Conservation (phyloP, 2,113 vertebrate species). For the Neoarius graeffei region DNA sequence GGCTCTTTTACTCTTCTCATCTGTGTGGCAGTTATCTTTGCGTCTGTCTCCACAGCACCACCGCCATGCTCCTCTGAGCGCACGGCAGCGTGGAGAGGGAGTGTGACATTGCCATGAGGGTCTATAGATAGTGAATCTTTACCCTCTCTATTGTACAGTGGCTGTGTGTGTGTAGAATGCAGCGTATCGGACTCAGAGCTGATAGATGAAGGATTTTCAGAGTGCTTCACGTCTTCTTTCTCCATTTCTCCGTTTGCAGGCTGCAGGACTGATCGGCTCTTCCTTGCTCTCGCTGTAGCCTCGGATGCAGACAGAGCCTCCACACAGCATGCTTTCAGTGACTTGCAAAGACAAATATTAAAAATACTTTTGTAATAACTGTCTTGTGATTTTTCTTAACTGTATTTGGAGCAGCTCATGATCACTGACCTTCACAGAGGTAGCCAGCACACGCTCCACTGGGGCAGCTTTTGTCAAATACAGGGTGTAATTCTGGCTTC, state of each 20-base stretch:
- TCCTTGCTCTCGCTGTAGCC: not conserved
- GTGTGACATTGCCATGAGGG: not conserved
- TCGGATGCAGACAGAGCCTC: constrained; percentile 14
- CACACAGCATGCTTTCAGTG: constrained; percentile 59
- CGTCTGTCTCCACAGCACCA: not conserved
- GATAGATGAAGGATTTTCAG: not conserved
- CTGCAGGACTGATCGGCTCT: constrained; percentile 16
- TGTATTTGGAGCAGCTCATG: not conserved
- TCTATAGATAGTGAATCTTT: not conserved
- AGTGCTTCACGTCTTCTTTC: not conserved
- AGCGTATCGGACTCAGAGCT: not conserved
- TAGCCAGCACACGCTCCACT: constrained; percentile 3
- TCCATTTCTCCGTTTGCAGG: not conserved
- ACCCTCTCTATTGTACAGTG: not conserved
- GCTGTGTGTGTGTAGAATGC: not conserved
- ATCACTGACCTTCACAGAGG: constrained; percentile 24
- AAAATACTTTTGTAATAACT: not conserved
- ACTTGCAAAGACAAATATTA: constrained; percentile 43
- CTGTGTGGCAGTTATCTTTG: not conserved
- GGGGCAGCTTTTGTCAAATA: constrained; percentile 61
- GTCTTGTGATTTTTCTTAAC: constrained; percentile 24
- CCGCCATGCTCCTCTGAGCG: not conserved
- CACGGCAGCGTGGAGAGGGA: not conserved
- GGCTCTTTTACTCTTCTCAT: not conserved
- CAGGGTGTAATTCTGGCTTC: constrained; percentile 66